phyloP scores from a whole-genome alignment of 2,113 vertebrate genomes.

The Brachyhypopomus gauderio region DNA sequence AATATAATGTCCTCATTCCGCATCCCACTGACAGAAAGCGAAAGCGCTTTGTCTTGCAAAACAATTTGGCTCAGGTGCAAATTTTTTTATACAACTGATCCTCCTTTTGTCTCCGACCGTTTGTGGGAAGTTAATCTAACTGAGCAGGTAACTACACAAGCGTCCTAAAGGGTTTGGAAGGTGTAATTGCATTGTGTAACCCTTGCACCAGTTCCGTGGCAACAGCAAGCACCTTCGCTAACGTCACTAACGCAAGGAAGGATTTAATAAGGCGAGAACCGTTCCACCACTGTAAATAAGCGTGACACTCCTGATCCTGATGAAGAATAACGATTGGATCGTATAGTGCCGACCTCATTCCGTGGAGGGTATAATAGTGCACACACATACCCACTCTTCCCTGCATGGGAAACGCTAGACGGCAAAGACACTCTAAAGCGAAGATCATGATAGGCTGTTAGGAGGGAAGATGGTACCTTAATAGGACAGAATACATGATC shows the following conservation, averaged over 20 bases:
- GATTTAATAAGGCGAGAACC: background rate
- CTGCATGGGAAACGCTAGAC: slow-evolving; percentile 19
- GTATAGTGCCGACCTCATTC: background rate
- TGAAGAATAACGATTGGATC: slow-evolving; percentile 5
- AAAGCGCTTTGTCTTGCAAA: slow-evolving; percentile 60
- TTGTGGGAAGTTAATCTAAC: slow-evolving; percentile 25
- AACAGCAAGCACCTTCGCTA: background rate
- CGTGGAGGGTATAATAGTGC: background rate
- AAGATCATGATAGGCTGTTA: slow-evolving; percentile 17
- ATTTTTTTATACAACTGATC: slow-evolving; percentile 57
- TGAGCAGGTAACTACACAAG: slow-evolving; percentile 14
- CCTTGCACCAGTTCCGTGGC: no score
- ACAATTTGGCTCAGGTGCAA: slow-evolving; percentile 56
- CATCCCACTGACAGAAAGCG: background rate
- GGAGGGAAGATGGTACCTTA: slow-evolving; percentile 34
- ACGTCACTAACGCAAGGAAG: background rate
- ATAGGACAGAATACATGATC: slow-evolving; percentile 45
- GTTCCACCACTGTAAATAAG: background rate
- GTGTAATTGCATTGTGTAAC: no score
- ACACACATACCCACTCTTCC: background rate
- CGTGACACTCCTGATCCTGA: background rate
- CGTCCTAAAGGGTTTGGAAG: background rate
- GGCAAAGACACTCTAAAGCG: slow-evolving; percentile 25
- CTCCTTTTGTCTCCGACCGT: slow-evolving; percentile 27
- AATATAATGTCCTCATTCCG: slow-evolving; percentile 38